phyloP scores from a whole-genome alignment of 2,888 invertebrate species.

The Rosalia funebris region DNA sequence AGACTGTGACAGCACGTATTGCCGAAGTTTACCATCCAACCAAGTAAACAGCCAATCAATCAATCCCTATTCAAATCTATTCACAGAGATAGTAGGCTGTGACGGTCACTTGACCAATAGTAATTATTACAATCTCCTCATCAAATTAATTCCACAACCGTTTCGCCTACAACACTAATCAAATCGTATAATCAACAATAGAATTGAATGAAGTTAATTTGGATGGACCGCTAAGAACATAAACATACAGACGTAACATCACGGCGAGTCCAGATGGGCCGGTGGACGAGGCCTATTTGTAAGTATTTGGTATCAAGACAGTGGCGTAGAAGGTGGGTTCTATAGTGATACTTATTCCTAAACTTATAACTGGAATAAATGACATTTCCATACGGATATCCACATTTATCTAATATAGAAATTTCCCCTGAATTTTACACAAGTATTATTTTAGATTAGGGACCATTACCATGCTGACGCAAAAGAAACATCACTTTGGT shows the following conservation, averaged over 20 bases:
- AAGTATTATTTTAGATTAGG: too few species aligned
- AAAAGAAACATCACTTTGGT: too few species aligned
- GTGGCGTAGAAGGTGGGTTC: too few species aligned
- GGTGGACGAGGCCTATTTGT: too few species aligned
- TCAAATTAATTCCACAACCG: conserved; percentile 18
- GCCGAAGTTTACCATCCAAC: background rate
- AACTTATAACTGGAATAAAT: too few species aligned
- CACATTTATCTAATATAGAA: too few species aligned
- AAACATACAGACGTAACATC: conserved; percentile 15
- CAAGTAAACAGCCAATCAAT: background rate
- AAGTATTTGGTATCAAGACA: background rate
- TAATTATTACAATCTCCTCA: conserved; percentile 8
- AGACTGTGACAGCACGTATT: too few species aligned
- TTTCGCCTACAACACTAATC: conserved; percentile 13
- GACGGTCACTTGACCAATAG: conserved; percentile 6
- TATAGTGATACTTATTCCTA: too few species aligned
- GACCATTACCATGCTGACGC: too few species aligned
- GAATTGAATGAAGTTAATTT: conserved; percentile 14
- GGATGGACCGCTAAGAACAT: conserved; percentile 6
- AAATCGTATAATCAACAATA: conserved; percentile 8
- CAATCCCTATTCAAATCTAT: conserved; percentile 5
- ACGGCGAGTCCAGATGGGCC: background rate
- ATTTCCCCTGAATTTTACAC: too few species aligned
- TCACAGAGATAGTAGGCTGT: background rate
- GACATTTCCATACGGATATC: too few species aligned